Base-by-base conservation (phyloP, 2,113 vertebrate genomes). In the Columba janthina region DNA sequence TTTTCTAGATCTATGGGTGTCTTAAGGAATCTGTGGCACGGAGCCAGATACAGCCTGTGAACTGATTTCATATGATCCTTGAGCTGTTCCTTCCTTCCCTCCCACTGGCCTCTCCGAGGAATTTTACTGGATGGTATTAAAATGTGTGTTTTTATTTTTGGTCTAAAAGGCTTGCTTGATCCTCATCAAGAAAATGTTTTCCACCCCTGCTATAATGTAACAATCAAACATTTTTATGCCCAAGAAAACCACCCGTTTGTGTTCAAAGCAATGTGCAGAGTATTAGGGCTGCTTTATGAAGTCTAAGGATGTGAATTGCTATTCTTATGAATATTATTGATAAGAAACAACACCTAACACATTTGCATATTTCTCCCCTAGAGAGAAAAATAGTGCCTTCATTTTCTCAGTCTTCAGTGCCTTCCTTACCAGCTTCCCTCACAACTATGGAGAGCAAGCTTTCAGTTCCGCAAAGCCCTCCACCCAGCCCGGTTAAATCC, bases 381-480 rank as follows among this genome's bases (percentile, higher is more conserved):
- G 99, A 99, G 97, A 99, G 99, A 97, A 99, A 99, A 98, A 99
- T 97, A 95, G 99, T 99, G 99, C 99, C 99, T 99, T 99, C 97
- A 58, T 98, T 97, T 98, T 98, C 97, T 97, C 98, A 96, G 97
- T 98, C 95, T 7, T 97, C 98, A 97, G 99, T 99, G 99, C 99
- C 99, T 99, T 99, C 98, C 88, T 97, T 98, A 92, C 97, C 98
- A 93, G 97, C 97, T 74, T 98, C 98, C 93, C 95, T 98, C 58
- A 94, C 98, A 42, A 58, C 97, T 50, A 87, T 76, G 29, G 99
- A 99, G 97, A 98, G 97, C 96, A 98, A 98, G 97, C 96, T 82
- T 46, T 84, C 97, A 58, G 83, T 89, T 32, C 88, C 95, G 0
- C 97, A 97, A 82, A 99, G 98, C 97, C 98, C 98, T 90, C 98